Evolutionary conservation across 2,888 invertebrate species (phyloP).

Genomic region (Papilio demoleus): DNA sequence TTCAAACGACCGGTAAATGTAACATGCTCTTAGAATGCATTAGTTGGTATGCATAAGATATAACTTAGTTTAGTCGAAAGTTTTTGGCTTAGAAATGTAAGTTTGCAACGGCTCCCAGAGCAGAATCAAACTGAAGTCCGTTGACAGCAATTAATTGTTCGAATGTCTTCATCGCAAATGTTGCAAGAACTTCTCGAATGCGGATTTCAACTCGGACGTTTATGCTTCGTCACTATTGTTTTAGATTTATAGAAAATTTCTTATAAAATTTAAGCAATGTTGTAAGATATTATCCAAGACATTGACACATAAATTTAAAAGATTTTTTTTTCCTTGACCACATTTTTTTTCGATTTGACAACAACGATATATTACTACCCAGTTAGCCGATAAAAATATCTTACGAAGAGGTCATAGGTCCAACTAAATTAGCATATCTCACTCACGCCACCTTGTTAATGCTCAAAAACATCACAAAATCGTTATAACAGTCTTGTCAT

Average conservation of each 20-base stretch:
- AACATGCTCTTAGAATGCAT: conserved; percentile 30
- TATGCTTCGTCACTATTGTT: background rate
- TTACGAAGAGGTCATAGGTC: no score
- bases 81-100: conserved; percentile 41
- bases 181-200: conserved; percentile 31
- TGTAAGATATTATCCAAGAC: no score
- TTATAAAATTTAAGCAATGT: background rate
- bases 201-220: conserved; percentile 29
- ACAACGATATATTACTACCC: no score
- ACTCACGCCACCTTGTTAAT: no score
- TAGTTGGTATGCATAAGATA: conserved; percentile 40
- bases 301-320: no score
- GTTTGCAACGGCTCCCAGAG: conserved; percentile 39
- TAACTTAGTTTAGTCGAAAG: conserved; percentile 38
- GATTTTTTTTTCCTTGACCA: no score
- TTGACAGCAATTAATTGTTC: conserved; percentile 42
- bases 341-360: background rate
- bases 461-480: no score
- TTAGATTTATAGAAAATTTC: background rate
- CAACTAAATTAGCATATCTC: no score
- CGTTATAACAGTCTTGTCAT: no score
- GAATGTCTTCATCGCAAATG: conserved; percentile 39
- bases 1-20: background rate
- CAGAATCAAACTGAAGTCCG: conserved; percentile 40
- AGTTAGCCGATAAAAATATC: no score